Base-by-base conservation (phyloP, 2,888 invertebrate genomes). In the Pandemis corylana region DNA sequence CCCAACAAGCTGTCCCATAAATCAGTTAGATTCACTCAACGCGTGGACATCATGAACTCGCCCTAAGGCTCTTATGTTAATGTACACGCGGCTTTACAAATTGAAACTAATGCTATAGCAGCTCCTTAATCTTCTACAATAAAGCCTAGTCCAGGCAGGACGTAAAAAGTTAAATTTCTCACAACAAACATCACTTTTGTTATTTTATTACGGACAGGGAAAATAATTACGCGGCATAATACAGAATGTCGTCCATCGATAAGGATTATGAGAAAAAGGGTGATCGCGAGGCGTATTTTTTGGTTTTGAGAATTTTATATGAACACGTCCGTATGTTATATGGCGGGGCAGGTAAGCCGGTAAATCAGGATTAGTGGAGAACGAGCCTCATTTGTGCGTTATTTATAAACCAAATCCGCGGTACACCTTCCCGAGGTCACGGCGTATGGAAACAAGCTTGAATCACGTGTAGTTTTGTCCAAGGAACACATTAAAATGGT, bases 311-410 rank as follows among this genome's bases (percentile, higher is more conserved):
- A 59, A 56, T 36, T 67, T 72, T 53, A 68, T 68, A 70, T 74
- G 69, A 15, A 69, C 74, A 42, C 69, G 61, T 61, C 74, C 49
- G 68, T 72, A 68, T 68, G 72, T 28, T 76, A 68, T 72, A 59
- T 61, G 41, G 68, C 71, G 20, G 75, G 64, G 74, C 78, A 76
- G 79, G 79, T 72, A 67, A 42, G 69, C 59, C 77, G 64, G 76
- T 79, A 79, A 79, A 79, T 79, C 79, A 79, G 78, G 78, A 77
- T 79, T 79, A 79, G 68, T 79, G 77, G 64, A 62, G 66, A 72
- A 77, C 77, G 68, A 77, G 77, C 63, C 71, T 76, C 78, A 77
- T 79, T 79, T 78, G 74, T 76, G 65, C 61, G 78, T 77, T 79
- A 79, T 79, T 78, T 78, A 78, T 79, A 78, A 75, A 78, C 71